A percentile compares a stretch with the other conserved stretches of the same genome.
Evolutionary conservation across 1,140 invertebrate species (phyloP).

Genomic region (Drosophila bocqueti): DNA sequence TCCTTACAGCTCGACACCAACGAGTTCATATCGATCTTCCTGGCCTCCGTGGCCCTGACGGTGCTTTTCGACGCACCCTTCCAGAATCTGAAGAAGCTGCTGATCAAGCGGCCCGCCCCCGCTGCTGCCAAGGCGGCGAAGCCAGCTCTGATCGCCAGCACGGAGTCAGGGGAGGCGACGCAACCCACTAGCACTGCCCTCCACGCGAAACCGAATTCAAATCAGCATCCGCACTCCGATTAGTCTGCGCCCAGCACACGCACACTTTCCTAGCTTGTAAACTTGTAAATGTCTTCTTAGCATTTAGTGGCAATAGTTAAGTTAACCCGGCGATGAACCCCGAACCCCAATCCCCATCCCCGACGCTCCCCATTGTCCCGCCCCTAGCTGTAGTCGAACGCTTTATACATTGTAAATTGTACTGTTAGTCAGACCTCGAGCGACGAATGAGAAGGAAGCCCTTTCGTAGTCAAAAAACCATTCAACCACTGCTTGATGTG

Average conservation of each 20-base stretch:
- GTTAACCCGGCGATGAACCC: constrained; percentile 23
- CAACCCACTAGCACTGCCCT: constrained; percentile 47
- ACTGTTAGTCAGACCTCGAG: constrained; percentile 67
- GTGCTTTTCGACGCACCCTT: constrained; percentile 89
- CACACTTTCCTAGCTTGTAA: constrained; percentile 17
- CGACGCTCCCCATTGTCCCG: background rate
- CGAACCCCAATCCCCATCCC: background rate
- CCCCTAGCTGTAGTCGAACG: constrained; percentile 70
- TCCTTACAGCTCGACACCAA: constrained; percentile 86
- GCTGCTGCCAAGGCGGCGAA: background rate
- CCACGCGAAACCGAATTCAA: constrained; percentile 9
- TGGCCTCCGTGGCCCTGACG: constrained; percentile 87
- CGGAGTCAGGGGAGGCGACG: constrained; percentile 10
- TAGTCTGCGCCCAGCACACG: constrained; percentile 33
- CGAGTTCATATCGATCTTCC: constrained; percentile 86
- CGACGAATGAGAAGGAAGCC: constrained; percentile 21
- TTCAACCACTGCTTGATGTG: constrained; percentile 68
- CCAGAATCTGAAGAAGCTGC: constrained; percentile 88
- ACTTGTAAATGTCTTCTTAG: constrained; percentile 61
- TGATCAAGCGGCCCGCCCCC: constrained; percentile 73
- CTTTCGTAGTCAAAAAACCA: constrained; percentile 51
- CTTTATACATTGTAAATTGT: constrained; percentile 80
- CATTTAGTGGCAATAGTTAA: constrained; percentile 79
- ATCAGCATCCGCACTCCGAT: constrained; percentile 62
- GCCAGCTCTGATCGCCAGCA: background rate